Conservation (phyloP, 2,113 vertebrate genomes). For the Channa argus region DNA sequence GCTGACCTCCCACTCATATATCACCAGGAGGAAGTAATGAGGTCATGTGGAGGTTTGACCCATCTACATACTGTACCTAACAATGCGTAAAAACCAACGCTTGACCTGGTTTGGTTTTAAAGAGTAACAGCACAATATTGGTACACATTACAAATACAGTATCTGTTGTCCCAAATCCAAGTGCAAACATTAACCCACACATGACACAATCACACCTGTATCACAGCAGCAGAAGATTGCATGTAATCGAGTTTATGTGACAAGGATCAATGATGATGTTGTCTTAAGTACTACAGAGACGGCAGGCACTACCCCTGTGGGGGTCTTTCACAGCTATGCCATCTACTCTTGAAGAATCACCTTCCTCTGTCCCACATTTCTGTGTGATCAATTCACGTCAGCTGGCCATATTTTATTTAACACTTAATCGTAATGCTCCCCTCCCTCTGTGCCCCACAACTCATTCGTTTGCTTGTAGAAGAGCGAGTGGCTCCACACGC, state of each 20-base stretch:
- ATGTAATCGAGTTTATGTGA: slow-evolving; percentile 66
- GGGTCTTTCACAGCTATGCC: slow-evolving; percentile 50
- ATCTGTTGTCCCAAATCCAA: slow-evolving; percentile 30
- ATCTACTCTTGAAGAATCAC: slow-evolving; percentile 67
- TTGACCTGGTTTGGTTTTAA: slow-evolving; percentile 42
- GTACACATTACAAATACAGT: slow-evolving; percentile 7
- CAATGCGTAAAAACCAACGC: slow-evolving; percentile 4
- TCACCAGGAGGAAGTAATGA: slow-evolving; percentile 24
- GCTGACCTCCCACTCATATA: slow-evolving; percentile 27
- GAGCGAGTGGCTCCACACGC: slow-evolving; percentile 29
- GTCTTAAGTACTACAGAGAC: slow-evolving; percentile 62
- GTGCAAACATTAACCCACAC: slow-evolving; percentile 33
- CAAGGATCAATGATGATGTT: slow-evolving; percentile 70
- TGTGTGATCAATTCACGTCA: slow-evolving; percentile 73
- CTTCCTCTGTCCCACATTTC: slow-evolving; percentile 60
- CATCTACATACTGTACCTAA: background rate
- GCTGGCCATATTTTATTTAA: slow-evolving; percentile 78
- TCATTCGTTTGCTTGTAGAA: slow-evolving; percentile 54
- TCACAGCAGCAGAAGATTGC: slow-evolving; percentile 41
- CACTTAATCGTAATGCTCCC: slow-evolving; percentile 59
- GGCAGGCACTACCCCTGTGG: slow-evolving; percentile 45
- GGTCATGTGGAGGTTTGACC: slow-evolving; percentile 16
- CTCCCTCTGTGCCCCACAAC: slow-evolving; percentile 29
- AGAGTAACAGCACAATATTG: slow-evolving; percentile 26
- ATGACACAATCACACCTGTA: slow-evolving; percentile 47